Conservation (phyloP, 2,113 vertebrate species). For the Camelus dromedarius region DNA sequence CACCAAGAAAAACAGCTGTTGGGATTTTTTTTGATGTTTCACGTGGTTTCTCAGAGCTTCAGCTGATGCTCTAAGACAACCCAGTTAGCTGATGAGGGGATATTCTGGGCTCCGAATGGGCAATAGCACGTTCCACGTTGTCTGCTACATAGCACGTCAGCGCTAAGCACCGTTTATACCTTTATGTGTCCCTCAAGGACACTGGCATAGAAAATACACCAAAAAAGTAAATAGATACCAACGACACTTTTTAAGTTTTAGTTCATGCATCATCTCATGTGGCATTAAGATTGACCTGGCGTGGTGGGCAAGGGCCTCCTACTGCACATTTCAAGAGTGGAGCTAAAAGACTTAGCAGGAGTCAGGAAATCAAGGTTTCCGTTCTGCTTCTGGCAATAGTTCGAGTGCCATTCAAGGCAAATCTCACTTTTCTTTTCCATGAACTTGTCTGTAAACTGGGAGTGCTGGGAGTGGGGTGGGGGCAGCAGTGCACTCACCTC, state of each 20-base stretch:
- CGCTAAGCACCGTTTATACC: neutral
- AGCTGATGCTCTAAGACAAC: neutral
- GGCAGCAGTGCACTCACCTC: neutral
- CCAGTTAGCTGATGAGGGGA: neutral
- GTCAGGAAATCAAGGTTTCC: neutral
- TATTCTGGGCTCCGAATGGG: neutral
- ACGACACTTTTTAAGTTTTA: neutral
- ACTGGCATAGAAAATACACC: neutral
- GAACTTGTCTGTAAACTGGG: neutral
- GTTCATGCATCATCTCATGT: neutral
- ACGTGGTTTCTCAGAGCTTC: neutral
- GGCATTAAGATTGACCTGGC: neutral
- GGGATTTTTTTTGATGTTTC: neutral
- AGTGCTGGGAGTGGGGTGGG: neutral
- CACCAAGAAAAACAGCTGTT: neutral
- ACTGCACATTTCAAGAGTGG: neutral
- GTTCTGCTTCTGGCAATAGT: neutral
- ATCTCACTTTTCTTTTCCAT: neutral
- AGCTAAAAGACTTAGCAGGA: neutral
- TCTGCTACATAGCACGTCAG: neutral
- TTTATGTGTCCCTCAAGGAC: neutral
- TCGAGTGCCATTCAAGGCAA: neutral
- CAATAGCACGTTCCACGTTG: neutral
- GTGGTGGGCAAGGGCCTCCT: neutral
- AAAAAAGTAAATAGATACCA: neutral